Evolutionary conservation across 2,797 vertebrate genomes (phyloP).

Genomic region (Catostomus latipinnis): DNA sequence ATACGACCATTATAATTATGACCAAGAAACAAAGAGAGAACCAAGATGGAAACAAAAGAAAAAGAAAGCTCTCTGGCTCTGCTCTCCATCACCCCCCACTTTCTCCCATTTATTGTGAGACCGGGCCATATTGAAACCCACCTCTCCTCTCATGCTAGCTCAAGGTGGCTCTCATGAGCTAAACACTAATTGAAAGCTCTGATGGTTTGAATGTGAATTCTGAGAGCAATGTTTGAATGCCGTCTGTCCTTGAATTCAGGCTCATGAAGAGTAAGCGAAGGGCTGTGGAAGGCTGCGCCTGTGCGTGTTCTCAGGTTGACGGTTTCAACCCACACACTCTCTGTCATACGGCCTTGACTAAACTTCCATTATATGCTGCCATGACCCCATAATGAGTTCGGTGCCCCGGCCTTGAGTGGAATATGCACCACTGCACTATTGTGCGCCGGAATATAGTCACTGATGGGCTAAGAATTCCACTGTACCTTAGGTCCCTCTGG

Average conservation of each 20-base stretch:
- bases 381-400: constrained; percentile 61
- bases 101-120: constrained; percentile 61
- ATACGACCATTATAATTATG: not conserved
- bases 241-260: constrained; percentile 73
- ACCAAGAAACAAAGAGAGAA: not conserved
- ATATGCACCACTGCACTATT: constrained; percentile 52
- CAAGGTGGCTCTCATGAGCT: constrained; percentile 78
- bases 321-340: constrained; percentile 59
- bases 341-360: constrained; percentile 54
- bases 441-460: constrained; percentile 29
- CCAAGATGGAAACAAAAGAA: constrained; percentile 9
- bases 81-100: constrained; percentile 53
- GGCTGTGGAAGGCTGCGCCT: constrained; percentile 60
- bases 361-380: constrained; percentile 45
- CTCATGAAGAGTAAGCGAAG: constrained; percentile 71
- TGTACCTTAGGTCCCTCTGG: constrained; percentile 17
- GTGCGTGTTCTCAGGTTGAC: constrained; percentile 49
- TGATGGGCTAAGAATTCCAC: constrained; percentile 43
- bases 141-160: constrained; percentile 69
- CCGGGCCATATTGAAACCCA: constrained; percentile 65
- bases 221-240: constrained; percentile 72
- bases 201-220: constrained; percentile 71
- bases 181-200: constrained; percentile 79
- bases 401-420: constrained; percentile 60
- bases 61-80: constrained; percentile 28